phyloP scores from a whole-genome alignment of 2,888 invertebrate genomes.

The Rutpela maculata region DNA sequence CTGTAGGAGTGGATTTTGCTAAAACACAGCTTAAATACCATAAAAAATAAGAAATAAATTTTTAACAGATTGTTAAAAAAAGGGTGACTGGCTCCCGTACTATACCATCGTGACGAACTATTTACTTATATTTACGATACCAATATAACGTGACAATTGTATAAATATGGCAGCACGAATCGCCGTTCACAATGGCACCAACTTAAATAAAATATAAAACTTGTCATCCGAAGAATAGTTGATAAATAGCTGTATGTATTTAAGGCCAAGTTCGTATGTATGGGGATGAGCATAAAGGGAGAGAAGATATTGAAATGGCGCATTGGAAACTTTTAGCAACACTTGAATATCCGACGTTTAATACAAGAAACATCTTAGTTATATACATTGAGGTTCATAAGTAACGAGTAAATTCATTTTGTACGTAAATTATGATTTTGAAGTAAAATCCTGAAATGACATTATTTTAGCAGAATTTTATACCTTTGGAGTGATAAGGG shows the following conservation, averaged over 20 bases:
- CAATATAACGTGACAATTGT: slow-evolving; percentile 69
- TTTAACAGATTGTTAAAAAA: no score
- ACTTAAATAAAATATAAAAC: slow-evolving; percentile 71
- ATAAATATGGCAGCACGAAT: slow-evolving; percentile 66
- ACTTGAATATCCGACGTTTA: not conserved
- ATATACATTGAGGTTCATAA: no score
- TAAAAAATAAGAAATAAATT: no score
- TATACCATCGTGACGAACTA: slow-evolving; percentile 51
- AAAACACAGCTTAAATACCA: no score
- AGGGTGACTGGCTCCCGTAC: no score
- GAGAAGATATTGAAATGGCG: slow-evolving; percentile 7
- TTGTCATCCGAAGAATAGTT: slow-evolving; percentile 70
- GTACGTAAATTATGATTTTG: no score
- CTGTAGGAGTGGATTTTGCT: no score
- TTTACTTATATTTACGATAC: slow-evolving; percentile 70
- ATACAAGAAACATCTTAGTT: not conserved
- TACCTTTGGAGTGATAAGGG: no score
- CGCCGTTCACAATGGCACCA: slow-evolving; percentile 64
- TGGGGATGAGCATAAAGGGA: slow-evolving; percentile 42
- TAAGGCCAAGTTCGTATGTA: slow-evolving; percentile 42
- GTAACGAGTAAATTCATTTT: no score
- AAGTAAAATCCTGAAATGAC: no score
- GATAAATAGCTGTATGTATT: slow-evolving; percentile 67
- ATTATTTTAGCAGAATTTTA: no score
- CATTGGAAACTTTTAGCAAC: not conserved